A percentile compares a stretch with the other conserved stretches of the same genome.
These are phyloP conservation scores for Acanthaster planci DNA, from an alignment of 35 echinoderm and acorn worm species.

Conservation along the genomic window DNA sequence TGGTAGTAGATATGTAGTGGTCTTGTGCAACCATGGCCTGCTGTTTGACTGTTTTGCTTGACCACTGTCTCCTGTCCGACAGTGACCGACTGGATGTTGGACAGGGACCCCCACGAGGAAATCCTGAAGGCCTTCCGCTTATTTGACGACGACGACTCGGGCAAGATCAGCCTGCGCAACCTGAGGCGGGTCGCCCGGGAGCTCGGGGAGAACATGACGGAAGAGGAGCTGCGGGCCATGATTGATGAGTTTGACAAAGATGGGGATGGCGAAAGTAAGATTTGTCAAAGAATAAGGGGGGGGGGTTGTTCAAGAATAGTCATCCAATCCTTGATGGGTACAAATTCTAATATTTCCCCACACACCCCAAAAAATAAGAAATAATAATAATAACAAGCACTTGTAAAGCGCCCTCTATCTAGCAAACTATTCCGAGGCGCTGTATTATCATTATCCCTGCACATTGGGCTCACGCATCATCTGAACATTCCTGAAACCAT, in stretches of 20 bases:
- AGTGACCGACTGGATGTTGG: constrained; percentile 98
- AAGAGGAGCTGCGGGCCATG: constrained; percentile 95
- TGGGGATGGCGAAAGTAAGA: constrained; percentile 95
- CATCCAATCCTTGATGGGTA: too few species aligned
- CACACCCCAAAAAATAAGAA: too few species aligned
- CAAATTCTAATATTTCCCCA: too few species aligned
- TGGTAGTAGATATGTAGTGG: not conserved
- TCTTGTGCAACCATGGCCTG: too few species aligned
- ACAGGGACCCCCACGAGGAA: constrained; percentile 91
- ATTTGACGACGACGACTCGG: constrained; percentile 97
- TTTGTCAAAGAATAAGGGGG: too few species aligned
- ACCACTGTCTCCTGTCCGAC: not conserved
- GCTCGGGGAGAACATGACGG: constrained; percentile 94
- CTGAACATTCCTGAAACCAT: too few species aligned
- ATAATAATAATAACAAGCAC: too few species aligned
- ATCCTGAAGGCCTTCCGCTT: constrained; percentile 90
- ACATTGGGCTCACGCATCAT: too few species aligned
- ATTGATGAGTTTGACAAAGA: constrained; percentile 98
- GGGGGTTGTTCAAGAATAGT: too few species aligned
- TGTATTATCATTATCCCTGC: too few species aligned
- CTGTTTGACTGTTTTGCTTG: not conserved
- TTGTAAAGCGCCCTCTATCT: too few species aligned
- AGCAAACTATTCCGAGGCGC: too few species aligned
- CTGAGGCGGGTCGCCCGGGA: constrained; percentile 83
- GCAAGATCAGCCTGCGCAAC: constrained; percentile 93